A percentile compares a stretch with the other conserved stretches of the same genome.
phyloP scores from a whole-genome alignment of 2,113 vertebrate genomes.

The Cyanistes caeruleus region DNA sequence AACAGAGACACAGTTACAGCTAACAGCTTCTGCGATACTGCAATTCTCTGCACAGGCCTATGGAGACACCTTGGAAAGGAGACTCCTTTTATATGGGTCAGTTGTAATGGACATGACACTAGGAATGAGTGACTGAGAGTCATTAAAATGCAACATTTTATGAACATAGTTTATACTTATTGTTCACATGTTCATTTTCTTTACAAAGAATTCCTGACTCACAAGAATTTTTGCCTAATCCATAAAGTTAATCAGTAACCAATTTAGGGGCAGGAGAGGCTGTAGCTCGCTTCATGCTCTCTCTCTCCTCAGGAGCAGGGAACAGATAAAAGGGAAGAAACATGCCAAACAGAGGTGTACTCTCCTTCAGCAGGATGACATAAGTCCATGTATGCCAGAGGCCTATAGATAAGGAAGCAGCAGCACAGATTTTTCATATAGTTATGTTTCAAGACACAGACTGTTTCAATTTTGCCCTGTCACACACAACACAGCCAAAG shows the following conservation, averaged over 20 bases:
- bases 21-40: neutral
- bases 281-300: slow-evolving; percentile 77
- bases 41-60: neutral
- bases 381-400: neutral
- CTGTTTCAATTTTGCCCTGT: neutral
- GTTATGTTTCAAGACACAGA: neutral
- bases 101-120: neutral
- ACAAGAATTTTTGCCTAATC: slow-evolving; percentile 74
- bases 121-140: neutral
- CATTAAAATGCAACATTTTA: neutral
- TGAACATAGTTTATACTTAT: neutral
- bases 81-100: neutral
- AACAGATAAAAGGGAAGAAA: slow-evolving; percentile 74
- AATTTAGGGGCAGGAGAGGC: slow-evolving; percentile 63
- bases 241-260: slow-evolving; percentile 25
- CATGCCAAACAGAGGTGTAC: neutral
- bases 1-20: neutral
- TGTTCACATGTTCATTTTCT: neutral
- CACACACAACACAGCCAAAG: neutral
- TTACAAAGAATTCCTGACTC: slow-evolving; percentile 76
- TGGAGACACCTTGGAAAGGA: neutral
- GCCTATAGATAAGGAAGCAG: neutral
- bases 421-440: neutral
- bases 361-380: neutral
- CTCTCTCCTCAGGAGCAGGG: slow-evolving; percentile 66